Evolutionary conservation across 2,888 invertebrate species (phyloP).

Genomic region (Apamea crenata): DNA sequence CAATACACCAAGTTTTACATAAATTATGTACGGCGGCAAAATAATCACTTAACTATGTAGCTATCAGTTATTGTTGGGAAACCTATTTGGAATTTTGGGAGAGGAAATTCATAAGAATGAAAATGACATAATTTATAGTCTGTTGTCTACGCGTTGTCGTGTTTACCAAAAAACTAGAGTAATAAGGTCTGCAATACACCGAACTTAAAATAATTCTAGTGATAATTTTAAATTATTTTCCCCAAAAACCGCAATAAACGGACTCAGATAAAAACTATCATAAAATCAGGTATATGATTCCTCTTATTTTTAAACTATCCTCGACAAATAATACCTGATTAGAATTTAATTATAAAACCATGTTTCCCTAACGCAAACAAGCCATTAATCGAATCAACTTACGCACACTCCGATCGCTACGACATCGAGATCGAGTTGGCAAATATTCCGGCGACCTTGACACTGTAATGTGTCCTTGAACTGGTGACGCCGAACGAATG

Average conservation of each 20-base stretch:
- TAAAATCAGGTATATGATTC: neutral
- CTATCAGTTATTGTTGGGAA: slow-evolving; percentile 30
- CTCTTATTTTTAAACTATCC: neutral
- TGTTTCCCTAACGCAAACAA: slow-evolving; percentile 12
- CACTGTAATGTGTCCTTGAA: slow-evolving; percentile 41
- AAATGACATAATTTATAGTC: slow-evolving; percentile 14
- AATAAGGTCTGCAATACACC: neutral
- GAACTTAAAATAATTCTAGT: neutral
- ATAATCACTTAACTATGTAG: slow-evolving; percentile 22
- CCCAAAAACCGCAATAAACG: neutral
- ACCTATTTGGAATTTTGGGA: slow-evolving; percentile 12
- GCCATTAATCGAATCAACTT: slow-evolving; percentile 20
- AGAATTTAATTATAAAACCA: slow-evolving; percentile 8
- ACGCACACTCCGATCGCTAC: slow-evolving; percentile 13
- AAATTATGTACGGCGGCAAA: slow-evolving; percentile 23
- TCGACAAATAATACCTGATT: neutral
- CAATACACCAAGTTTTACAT: slow-evolving; percentile 41
- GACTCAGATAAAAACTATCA: neutral
- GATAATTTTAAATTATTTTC: neutral
- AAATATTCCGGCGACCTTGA: slow-evolving; percentile 45
- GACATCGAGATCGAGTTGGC: neutral
- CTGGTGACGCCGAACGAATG: slow-evolving; percentile 7
- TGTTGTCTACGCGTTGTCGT: neutral
- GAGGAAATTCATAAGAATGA: slow-evolving; percentile 14
- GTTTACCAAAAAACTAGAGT: neutral